Evolutionary conservation across 2,888 invertebrate species (phyloP), one percentile per base, ranked within the genome.

Genomic region (Lacanobia wlatinum): DNA sequence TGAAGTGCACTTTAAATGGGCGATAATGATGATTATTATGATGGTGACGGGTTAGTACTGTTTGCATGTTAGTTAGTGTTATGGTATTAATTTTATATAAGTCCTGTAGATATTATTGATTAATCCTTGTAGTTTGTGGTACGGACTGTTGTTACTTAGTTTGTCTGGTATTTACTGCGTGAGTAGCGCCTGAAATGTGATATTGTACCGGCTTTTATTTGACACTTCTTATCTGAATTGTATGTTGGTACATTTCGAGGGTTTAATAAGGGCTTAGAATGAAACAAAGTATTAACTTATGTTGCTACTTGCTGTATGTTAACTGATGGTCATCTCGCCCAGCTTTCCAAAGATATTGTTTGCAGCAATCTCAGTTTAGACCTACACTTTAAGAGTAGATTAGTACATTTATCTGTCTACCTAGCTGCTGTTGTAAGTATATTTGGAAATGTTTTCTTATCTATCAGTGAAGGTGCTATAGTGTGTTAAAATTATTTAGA

Each of bases 21-120:
- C 87, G 95, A 96, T 92, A 94, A 87, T 87, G 94, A 94, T 90
- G 95, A 93, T 89, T 94, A 92, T 93, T 94, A 92, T 90, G 94
- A 94, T 86, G 95, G 95, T 94, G 95, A 95, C 88, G 96, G 96
- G 96, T 96, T 94, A 95, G 95, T 95, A 94, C 87, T 87, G 84
- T 83, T 85, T 43, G 86, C 79, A 80, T 82, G 82, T 72, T 78
- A 75, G 73, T 21, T 76, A 74, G 83, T 83, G 77, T 82, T 77
- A 77, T 73, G 80, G 48, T 82, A 70, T 67, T 67, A 16, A 69
- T 77, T 71, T 70, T 70, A 62, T 50, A 14, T 69, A 70, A 18
- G 38, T 70, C 46, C 46, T 66, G 48, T 78, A 34, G 48, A 62
- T 70, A 53, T 63, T 77, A 70, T 69, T 82, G 64, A 76, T 84